Base-by-base conservation (phyloP, 1,140 invertebrate species). In the Magallana ariakensis region DNA sequence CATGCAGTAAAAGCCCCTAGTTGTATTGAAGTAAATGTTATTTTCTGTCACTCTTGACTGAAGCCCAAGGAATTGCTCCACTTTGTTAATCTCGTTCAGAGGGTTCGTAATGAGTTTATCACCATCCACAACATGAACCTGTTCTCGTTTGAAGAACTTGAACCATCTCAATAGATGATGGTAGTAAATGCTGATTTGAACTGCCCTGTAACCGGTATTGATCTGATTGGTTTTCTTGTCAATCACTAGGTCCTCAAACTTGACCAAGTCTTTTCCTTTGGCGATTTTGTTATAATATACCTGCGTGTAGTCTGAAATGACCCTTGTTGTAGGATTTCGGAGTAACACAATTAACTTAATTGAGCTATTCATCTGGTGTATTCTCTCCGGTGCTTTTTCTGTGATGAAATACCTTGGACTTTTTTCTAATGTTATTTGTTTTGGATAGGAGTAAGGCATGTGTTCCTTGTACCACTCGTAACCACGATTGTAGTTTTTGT, bases 271-370 rank as follows among this genome's bases (percentile, higher is more conserved):
- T 86, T 93, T 92, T 86, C 93, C 93, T 80, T 92, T 90, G n/a
- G 90, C 90, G 7, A 91, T 84, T 88, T 92, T 93, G 87, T 93
- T 93, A 70, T 91, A 88, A 86, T 92, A 92, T 82, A 93, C 91
- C 91, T 98, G 98, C 0, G 98, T 97, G 91, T 98, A 99, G 94
- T 99, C 98, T n/a, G 97, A 98, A 46, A 99, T 97, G 11, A 98
- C 97, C 83, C 98, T 95, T 0, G 97, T 98, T 11, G 98, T 97
- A 1, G 98, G 98, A 95, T 99, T 97, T 33, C 98, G 95, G 0
- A 99, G 97, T 13, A 99, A 97, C 7, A 98, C 96, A 46, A 99
- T 95, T 15, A 99, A 94, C 94, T 97, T 98, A 80, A 97, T 97
- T 15, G 96, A 96, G n/a, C 97, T 96, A 94, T 98, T 98, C 97